Percentiles rank a stretch among this genome's conserved stretches.
Evolutionary conservation across 2,113 vertebrate genomes (phyloP).

Genomic region (Vimba vimba): DNA sequence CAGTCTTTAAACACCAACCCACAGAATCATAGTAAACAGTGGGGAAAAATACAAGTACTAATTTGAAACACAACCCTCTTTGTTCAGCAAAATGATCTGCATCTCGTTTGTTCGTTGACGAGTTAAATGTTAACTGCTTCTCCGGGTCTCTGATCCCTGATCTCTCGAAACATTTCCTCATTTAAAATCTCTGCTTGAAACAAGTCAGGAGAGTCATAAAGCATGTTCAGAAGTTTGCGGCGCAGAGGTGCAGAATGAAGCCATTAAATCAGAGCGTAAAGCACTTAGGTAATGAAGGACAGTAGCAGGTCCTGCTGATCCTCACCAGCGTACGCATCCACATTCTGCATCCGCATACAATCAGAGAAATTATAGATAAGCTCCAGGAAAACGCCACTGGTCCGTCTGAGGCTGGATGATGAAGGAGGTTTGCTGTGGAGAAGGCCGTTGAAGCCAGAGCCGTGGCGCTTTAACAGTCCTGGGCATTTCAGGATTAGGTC

Average conservation of each 20-base stretch:
- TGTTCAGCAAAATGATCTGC: background rate
- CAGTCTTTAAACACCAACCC: background rate
- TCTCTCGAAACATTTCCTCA: constrained; percentile 52
- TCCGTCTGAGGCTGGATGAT: background rate
- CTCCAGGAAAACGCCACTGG: background rate
- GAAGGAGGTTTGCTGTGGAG: background rate
- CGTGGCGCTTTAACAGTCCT: background rate
- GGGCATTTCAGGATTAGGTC: background rate
- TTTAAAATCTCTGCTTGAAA: constrained; percentile 52
- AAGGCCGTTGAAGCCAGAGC: background rate
- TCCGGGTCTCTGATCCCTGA: constrained; percentile 18
- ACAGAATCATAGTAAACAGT: background rate
- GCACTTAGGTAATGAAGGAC: constrained; percentile 66
- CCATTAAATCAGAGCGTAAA: constrained; percentile 63
- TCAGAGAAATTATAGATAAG: background rate
- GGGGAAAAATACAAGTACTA: background rate
- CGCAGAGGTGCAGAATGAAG: constrained; percentile 57
- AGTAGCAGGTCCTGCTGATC: background rate
- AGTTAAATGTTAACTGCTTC: constrained; percentile 57
- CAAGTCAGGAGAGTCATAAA: constrained; percentile 55
- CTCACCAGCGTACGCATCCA: no score
- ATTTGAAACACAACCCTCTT: background rate
- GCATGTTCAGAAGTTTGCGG: constrained; percentile 47
- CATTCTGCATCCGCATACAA: background rate
- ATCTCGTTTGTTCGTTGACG: constrained; percentile 60